Evolutionary conservation across 1,140 invertebrate genomes (phyloP), one percentile per base, ranked within the genome.

Genomic region (Papilio machaon): DNA sequence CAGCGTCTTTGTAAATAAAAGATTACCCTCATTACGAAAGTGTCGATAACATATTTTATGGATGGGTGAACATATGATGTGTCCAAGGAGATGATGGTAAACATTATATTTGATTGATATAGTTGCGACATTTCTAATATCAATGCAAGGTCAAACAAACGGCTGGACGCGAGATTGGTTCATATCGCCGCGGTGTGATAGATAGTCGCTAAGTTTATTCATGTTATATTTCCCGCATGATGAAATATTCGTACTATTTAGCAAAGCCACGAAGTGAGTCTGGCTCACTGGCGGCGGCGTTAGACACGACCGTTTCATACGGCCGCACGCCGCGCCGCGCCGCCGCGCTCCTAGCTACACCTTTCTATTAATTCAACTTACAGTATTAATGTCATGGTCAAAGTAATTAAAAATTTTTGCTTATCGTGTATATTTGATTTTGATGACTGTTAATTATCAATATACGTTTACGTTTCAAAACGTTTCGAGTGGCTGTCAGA

Each of bases 211-310:
- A 67, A 38, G 38, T 64, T 79, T 67, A 79, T 77, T 77, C 60
- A 67, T 79, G 64, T 64, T 78, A 79, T 79, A 64, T 23, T 79
- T 79, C 58, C 43, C 58, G 77, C 77, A 79, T 79, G 77, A 79
- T 46, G 77, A 79, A 79, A 79, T 67, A 79, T 47, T 79, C n/a
- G 17, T 67, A 64, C 35, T 79, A 79, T 79, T 79, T 79, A 79
- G 77, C 77, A 67, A 79, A 64, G 77, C 54, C 17, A 58, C 38
- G 17, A 47, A 67, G 54, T 64, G n/a, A 49, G 77, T 64, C 43
- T 35, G 38, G 43, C 76, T 35, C 52, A n/a, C 30, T 43, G 38
- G 38, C 7, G 38, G 38, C 38, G 38, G 38, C 7, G 38, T 43
- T 58, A 67, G 58, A 46, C 58, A 11, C 11, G 23, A 35, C n/a